Evolutionary conservation across 1,140 invertebrate species (phyloP).

Genomic region (Aporrectodea caliginosa): DNA sequence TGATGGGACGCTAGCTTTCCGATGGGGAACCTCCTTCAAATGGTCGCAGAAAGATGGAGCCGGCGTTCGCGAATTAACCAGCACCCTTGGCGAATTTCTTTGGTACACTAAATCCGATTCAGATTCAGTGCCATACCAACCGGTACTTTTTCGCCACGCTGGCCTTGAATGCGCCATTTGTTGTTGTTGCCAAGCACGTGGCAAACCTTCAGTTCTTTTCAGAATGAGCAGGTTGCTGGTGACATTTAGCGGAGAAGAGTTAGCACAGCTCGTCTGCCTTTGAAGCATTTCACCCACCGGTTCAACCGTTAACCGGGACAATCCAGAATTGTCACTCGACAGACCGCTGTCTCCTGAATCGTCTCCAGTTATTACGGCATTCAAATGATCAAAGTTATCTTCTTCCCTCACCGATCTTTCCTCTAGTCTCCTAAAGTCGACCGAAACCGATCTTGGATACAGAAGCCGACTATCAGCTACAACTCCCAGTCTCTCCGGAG

Average conservation of each 20-base stretch:
- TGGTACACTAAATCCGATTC: background rate
- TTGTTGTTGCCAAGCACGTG: too few relatives aligned
- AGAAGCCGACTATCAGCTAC: background rate
- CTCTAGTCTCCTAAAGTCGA: background rate
- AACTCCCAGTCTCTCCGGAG: background rate
- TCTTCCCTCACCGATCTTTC: background rate
- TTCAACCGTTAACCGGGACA: conserved; percentile 1
- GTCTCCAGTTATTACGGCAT: conserved; percentile 5
- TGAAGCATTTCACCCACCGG: background rate
- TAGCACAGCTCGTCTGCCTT: background rate
- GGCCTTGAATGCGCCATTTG: too few relatives aligned
- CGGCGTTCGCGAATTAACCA: too few relatives aligned
- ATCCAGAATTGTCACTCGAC: conserved; percentile 24
- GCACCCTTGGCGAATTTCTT: too few relatives aligned
- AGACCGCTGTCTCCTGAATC: conserved; percentile 26
- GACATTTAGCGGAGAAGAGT: background rate
- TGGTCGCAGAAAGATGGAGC: too few relatives aligned
- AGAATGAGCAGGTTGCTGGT: background rate
- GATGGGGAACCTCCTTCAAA: too few relatives aligned
- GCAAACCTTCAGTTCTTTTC: too few relatives aligned
- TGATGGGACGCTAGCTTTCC: too few relatives aligned
- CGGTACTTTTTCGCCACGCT: background rate
- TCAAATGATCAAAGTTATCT: background rate
- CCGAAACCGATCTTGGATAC: background rate
- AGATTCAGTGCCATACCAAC: background rate